A percentile compares a stretch with the other conserved stretches of the same genome.
These are phyloP conservation scores for Caenorhabditis angaria DNA, from an alignment of 2,888 invertebrate species.

Conservation along the genomic window DNA sequence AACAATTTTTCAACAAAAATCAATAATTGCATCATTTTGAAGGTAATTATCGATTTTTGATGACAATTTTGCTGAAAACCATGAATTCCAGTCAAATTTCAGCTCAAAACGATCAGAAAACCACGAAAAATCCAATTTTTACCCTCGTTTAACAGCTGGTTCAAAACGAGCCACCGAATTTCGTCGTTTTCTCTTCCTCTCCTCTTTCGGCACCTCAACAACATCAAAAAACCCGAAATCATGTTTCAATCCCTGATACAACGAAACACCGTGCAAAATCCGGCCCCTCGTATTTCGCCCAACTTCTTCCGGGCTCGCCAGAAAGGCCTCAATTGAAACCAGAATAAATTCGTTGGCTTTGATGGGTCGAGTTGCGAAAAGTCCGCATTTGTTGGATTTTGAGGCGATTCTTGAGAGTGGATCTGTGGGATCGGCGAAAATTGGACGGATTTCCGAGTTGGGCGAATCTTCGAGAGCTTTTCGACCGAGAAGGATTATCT, in stretches of 20 bases:
- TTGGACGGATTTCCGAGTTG: conserved; percentile 1
- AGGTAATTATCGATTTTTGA: too few species aligned
- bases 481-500: conserved; percentile 16
- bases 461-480: conserved; percentile 11
- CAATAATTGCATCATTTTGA: too few species aligned
- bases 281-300: conserved; percentile 8
- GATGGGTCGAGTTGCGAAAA: conserved; percentile 16
- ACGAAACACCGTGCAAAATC: not conserved
- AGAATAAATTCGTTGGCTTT: conserved; percentile 16
- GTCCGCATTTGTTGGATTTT: not conserved
- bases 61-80: too few species aligned
- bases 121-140: not conserved
- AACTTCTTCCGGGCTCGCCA: conserved; percentile 14
- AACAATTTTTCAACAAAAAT: too few species aligned
- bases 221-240: conserved; percentile 14
- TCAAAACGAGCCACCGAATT: too few species aligned
- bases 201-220: not conserved
- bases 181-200: conserved; percentile 15
- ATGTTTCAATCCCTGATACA: conserved; percentile 14
- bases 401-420: not conserved
- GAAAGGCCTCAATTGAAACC: conserved; percentile 7
- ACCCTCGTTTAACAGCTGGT: not conserved
- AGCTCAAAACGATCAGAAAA: too few species aligned
- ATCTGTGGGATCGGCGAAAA: conserved; percentile 11
- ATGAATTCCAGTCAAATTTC: too few species aligned